Evolutionary conservation across 2,888 invertebrate species (phyloP), one percentile per base, ranked within the genome.

Genomic region (Brachyptera putata): DNA sequence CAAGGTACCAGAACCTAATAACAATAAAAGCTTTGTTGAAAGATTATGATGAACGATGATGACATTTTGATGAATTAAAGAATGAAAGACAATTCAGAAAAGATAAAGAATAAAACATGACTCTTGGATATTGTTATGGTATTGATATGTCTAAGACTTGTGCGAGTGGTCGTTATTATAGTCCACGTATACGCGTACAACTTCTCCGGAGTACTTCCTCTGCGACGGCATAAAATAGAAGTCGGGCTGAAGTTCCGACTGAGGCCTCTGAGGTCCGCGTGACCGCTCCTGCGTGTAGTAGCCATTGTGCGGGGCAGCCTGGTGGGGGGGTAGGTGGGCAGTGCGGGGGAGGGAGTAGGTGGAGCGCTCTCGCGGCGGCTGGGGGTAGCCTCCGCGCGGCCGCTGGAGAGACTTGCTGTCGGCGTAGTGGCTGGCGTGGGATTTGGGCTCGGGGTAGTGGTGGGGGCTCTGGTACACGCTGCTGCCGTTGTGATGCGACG

Each of bases 211-310:
- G 76, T 94, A 93, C 75, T 94, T 93, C 65, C 95, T 78, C 73
- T 95, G 95, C 64, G 91, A 91, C 48, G 94, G 94, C 93, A 95
- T 94, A 75, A 94, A 95, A 77, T 95, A 95, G 77, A 94, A 94
- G 76, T 95, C 94, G 0, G 93, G 88, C 68, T 87, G 85, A 65
- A 84, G 73, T 43, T 68, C 69, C 9, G 60, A 61, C 39, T 67
- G 64, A 4, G 66, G 68, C 55, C 69, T 78, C 24, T 21, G 46
- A 55, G 74, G 66, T 39, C 74, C 75, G 9, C 74, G 69, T 66
- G 77, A 72, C 60, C 77, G 64, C 26, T 63, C 63, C 39, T 63
- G 63, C n/a, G 69, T 69, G 63, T 70, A 69, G 56, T 69, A 70
- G 36, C 71, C 71, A 46, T 67, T 66, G 11, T 68, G 68, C 3